Percentiles rank a stretch among this genome's conserved stretches.
phyloP scores from a whole-genome alignment of 2,113 vertebrate species.

The Atrichornis clamosus region DNA sequence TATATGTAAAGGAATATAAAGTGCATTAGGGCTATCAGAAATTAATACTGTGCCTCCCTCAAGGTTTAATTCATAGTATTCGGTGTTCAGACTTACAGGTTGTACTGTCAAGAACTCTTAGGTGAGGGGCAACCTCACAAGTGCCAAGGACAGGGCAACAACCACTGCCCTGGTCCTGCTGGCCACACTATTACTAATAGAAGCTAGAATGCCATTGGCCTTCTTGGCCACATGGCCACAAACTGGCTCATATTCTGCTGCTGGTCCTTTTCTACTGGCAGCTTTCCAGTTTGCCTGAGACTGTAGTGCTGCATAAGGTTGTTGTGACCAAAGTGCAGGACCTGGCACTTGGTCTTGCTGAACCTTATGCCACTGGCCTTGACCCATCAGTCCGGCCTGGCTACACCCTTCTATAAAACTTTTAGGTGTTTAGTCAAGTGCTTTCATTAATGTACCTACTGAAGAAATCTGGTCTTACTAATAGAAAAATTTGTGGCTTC shows the following conservation, averaged over 20 bases:
- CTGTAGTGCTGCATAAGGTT: background rate
- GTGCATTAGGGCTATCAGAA: background rate
- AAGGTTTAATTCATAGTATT: background rate
- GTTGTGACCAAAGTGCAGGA: background rate
- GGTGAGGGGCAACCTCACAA: background rate
- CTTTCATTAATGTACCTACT: background rate
- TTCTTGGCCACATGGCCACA: background rate
- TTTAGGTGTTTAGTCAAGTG: background rate
- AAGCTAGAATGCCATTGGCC: accelerated
- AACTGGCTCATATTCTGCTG: accelerated
- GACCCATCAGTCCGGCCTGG: accelerated
- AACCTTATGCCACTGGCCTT: background rate
- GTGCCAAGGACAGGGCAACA: accelerated
- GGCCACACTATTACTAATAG: background rate
- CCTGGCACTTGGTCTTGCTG: accelerated
- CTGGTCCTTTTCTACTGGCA: accelerated
- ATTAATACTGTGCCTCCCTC: background rate
- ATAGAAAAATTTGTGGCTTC: background rate
- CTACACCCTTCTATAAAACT: background rate
- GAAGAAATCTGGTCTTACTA: background rate
- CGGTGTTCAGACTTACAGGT: background rate
- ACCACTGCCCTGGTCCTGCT: background rate
- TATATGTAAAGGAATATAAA: background rate
- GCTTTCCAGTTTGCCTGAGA: background rate
- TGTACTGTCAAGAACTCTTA: background rate